Evolutionary conservation across 2,797 vertebrate species (phyloP), one percentile per base, ranked within the genome.

Genomic region (Tapera naevia): DNA sequence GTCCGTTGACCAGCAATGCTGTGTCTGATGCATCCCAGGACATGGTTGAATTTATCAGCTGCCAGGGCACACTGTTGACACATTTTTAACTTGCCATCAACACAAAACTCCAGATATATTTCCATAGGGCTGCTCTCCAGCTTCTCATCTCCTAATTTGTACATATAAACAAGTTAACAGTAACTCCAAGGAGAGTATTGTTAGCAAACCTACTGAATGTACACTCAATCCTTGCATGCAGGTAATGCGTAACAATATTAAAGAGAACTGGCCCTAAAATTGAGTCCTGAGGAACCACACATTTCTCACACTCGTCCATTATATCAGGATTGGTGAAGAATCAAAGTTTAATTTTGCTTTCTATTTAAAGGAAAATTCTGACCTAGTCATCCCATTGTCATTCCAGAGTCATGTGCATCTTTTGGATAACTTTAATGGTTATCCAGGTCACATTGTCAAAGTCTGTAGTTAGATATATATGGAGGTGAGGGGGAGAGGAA

Each of bases 171-270:
- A 19, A 45, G 45, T 45, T 17, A 17, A 17, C 45, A 45, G 45
- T 8, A 15, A 51, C 50, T 76, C 18, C 11, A 43, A 45, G 15
- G 50, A 71, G 39, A 58, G 19, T 45, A 51, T 58, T 2, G 4
- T 33, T 0, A 1, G 14, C 16, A 65, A 78, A 30, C 10, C 54
- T 39, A 74, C 6, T 41, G 54, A 76, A 57, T 25, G 12, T 32
- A 64, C 10, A 37, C 70, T 50, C 0, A 2, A 21, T 37, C 11
- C 5, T 19, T 53, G 8, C 2, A 1, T 64, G 28, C 17, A 58
- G 57, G 57, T 30, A 1, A 71, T 58, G 57, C 71, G 37, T 33
- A 39, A 78, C 53, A 79, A 18, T 11, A 39, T 39, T 41, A 24
- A 64, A 53, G 30, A 53, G 3, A 11, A 33, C 5, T 65, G 14